These are phyloP conservation scores for Amphipoea oculea DNA, from an alignment of 2,888 invertebrate genomes.

Conservation along the genomic window DNA sequence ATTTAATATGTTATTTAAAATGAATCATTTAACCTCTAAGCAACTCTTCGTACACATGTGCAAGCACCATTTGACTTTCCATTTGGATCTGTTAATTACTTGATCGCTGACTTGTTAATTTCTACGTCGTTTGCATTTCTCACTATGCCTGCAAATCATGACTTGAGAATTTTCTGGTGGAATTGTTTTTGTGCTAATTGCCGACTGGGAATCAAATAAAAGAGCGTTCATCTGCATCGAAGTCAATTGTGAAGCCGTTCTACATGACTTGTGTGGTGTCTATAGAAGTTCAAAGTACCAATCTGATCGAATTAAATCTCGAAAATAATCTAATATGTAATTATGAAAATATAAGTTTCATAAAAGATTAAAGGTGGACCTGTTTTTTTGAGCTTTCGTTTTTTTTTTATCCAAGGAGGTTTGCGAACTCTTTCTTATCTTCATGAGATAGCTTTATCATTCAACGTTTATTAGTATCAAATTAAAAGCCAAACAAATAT, in stretches of 20 bases:
- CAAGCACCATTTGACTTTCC: background rate
- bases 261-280: background rate
- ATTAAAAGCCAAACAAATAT: background rate
- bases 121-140: conserved; percentile 45
- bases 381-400: background rate
- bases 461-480: background rate
- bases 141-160: conserved; percentile 37
- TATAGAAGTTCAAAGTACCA: background rate
- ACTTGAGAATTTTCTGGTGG: conserved; percentile 44
- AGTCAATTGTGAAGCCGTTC: background rate
- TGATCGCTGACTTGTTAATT: conserved; percentile 38
- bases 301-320: background rate
- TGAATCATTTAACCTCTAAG: conserved; percentile 34
- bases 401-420: background rate
- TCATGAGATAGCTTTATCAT: background rate
- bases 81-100: conserved; percentile 55
- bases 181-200: background rate
- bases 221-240: background rate
- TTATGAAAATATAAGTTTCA: background rate
- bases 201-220: background rate
- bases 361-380: background rate
- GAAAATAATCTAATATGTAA: background rate
- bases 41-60: background rate
- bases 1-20: conserved; percentile 24
- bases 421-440: background rate